Evolutionary conservation across 2,113 vertebrate species (phyloP).

Genomic region (Neodon shergylaensis): DNA sequence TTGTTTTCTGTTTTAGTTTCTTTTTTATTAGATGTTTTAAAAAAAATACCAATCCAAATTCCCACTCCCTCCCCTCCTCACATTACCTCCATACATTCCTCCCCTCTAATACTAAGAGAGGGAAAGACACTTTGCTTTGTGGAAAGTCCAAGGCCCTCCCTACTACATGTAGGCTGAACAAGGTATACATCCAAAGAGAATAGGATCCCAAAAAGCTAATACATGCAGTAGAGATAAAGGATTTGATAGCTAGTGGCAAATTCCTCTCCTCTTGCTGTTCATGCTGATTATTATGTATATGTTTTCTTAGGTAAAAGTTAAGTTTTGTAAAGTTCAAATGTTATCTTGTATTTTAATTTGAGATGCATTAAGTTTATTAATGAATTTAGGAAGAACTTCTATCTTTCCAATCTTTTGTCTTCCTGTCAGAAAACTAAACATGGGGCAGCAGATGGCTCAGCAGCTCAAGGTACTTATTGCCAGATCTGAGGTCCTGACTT

Average conservation of each 20-base stretch:
- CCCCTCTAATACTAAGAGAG: no score
- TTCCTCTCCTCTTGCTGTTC: not conserved
- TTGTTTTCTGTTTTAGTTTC: not conserved
- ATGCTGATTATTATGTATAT: not conserved
- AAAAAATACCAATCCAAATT: no score
- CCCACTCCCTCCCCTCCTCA: no score
- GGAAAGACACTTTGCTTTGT: no score
- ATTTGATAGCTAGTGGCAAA: not conserved
- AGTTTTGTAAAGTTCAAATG: not conserved
- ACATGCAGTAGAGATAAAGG: no score
- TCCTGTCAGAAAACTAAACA: not conserved
- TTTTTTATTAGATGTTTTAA: no score
- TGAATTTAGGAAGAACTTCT: not conserved
- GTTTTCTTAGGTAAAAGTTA: not conserved
- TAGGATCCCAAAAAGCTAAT: no score
- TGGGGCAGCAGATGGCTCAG: no score
- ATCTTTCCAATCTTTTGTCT: not conserved
- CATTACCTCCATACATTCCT: no score
- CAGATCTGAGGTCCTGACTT: not conserved
- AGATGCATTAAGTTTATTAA: not conserved
- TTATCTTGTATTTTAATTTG: not conserved
- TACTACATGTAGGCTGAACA: no score
- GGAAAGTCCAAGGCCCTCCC: no score
- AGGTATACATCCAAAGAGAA: no score
- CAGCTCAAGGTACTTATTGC: not conserved